Base-by-base conservation (phyloP, 2,797 vertebrate species). In the Brachymystax lenok region DNA sequence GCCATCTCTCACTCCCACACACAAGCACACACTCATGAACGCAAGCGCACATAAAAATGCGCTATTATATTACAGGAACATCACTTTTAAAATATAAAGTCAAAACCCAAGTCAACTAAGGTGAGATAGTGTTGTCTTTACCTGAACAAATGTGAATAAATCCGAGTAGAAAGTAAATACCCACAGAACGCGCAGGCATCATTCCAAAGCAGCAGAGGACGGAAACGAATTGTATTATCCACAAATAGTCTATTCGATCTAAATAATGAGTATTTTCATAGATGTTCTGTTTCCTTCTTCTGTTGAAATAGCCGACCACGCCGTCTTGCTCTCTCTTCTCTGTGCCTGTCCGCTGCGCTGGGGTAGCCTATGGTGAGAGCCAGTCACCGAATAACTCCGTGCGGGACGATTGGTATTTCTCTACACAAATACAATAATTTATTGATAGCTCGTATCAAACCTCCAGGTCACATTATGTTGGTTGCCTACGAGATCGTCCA, bases 101-200 rank as follows among this genome's bases (percentile, higher is more conserved):
- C 8, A 71, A 46, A 59, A 75, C 46, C 19, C 54, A 66, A 13
- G 50, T 35, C 13, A 13, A 8, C 27, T 14, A 5, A 79, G 13
- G 27, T 66, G 24, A 16, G 30, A 67, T 67, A 67, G 5, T 19
- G 4, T 2, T 30, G 52, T 7, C 78, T 84, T 77, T 93, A 95
- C 94, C 94, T 94, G 93, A 87, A 84, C 85, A 93, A 81, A 90
- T 81, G 40, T 90, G 89, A 28, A 93, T 85, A 82, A 90, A 83
- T 81, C 89, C 89, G 85, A 93, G 83, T 52, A 94, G 83, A 79
- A 85, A 82, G 82, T 87, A 91, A 89, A 91, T 85, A 64, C 92
- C 90, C 77, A 82, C 83, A 78, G 78, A 81, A 82, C 82, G 74
- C 77, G 84, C 84, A 90, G 90, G 82, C 94, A 94, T 94, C 89